These are phyloP conservation scores for Aeoliscus strigatus DNA, from an alignment of 2,797 vertebrate species.

Conservation along the genomic window DNA sequence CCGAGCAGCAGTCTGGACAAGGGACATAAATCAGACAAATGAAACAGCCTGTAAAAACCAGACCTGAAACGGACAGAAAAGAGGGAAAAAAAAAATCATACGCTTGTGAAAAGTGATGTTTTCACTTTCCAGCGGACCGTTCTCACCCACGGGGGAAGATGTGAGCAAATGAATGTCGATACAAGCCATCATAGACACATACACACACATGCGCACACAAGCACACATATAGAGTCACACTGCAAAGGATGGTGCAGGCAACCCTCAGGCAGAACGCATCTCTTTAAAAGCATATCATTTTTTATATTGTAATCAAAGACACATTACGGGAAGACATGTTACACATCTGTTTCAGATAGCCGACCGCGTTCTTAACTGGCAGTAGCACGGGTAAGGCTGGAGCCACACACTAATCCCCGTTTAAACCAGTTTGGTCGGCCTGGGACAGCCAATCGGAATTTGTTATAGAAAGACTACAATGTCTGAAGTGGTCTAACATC, in stretches of 20 bases:
- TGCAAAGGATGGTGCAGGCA: slow-evolving; percentile 37
- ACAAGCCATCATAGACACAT: slow-evolving; percentile 43
- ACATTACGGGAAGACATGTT: slow-evolving; percentile 62
- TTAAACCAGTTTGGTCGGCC: slow-evolving; percentile 38
- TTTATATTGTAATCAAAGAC: slow-evolving; percentile 70
- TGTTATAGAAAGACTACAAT: slow-evolving; percentile 21
- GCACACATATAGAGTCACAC: slow-evolving; percentile 7
- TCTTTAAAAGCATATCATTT: slow-evolving; percentile 70
- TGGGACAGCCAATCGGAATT: slow-evolving; percentile 28
- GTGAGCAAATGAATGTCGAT: slow-evolving; percentile 62
- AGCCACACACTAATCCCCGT: slow-evolving; percentile 43
- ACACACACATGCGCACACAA: slow-evolving; percentile 10
- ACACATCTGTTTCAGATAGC: slow-evolving; percentile 70
- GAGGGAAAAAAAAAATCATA: slow-evolving; percentile 48
- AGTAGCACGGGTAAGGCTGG: slow-evolving; percentile 45
- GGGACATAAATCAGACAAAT: slow-evolving; percentile 80
- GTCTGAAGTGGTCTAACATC: slow-evolving; percentile 9
- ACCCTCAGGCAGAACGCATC: slow-evolving; percentile 52
- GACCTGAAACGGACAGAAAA: slow-evolving; percentile 74
- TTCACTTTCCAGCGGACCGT: slow-evolving; percentile 67
- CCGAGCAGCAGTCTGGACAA: slow-evolving; percentile 69
- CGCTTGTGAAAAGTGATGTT: slow-evolving; percentile 71
- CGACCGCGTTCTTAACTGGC: slow-evolving; percentile 37
- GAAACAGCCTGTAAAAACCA: slow-evolving; percentile 80
- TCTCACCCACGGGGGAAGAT: slow-evolving; percentile 59